Conservation (phyloP, 2,888 invertebrate genomes). For the Zaprionus bogoriensis region DNA sequence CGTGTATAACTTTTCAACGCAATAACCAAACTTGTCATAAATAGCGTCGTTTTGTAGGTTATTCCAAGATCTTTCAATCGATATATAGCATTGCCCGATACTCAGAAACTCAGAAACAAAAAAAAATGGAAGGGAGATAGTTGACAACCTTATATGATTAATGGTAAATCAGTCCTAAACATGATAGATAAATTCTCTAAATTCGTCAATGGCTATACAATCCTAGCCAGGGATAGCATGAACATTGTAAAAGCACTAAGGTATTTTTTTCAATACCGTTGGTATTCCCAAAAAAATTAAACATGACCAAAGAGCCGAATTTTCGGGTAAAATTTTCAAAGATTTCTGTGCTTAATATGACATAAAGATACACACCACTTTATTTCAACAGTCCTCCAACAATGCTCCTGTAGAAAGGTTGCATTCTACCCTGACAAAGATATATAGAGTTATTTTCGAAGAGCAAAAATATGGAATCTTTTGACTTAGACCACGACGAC, state of each 20-base stretch:
- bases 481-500: neutral
- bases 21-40: too few species aligned
- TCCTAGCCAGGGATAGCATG: conserved; percentile 15
- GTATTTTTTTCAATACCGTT: conserved; percentile 22
- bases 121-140: too few species aligned
- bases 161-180: conserved; percentile 28
- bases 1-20: too few species aligned
- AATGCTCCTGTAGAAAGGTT: neutral
- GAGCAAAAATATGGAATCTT: neutral
- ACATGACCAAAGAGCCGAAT: conserved; percentile 24
- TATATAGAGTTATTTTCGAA: neutral
- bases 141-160: too few species aligned
- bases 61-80: too few species aligned
- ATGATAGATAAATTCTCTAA: conserved; percentile 43
- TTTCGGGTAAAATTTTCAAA: conserved; percentile 21
- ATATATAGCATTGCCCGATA: too few species aligned
- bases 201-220: conserved; percentile 15
- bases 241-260: conserved; percentile 15
- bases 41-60: too few species aligned
- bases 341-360: neutral
- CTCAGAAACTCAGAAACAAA: too few species aligned
- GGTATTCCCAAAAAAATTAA: conserved; percentile 22
- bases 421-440: neutral
- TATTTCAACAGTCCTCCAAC: neutral
- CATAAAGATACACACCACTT: neutral